phyloP scores from a whole-genome alignment of 2,888 invertebrate genomes.

The Microdon myrmicae region DNA sequence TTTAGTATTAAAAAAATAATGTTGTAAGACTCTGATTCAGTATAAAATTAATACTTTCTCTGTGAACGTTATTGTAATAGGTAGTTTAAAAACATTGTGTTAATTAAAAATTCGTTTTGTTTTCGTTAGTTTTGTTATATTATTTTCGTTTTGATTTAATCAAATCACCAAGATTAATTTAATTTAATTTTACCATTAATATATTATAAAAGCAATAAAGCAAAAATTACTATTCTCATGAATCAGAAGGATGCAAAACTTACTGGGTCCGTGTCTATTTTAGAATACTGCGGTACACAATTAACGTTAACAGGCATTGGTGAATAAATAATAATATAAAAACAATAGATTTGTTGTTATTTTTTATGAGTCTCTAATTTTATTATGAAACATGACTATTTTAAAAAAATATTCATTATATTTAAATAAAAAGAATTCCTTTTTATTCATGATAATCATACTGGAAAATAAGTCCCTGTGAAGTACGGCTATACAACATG shows the following conservation, averaged over 20 bases:
- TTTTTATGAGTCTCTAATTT: too few relatives aligned
- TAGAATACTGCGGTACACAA: conserved; percentile 49
- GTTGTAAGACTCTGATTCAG: conserved; percentile 50
- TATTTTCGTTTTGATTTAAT: conserved; percentile 43
- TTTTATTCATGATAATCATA: too few relatives aligned
- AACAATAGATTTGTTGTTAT: conserved; percentile 4
- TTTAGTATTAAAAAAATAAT: conserved; percentile 44
- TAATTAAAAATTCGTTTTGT: too few relatives aligned
- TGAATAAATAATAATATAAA: conserved; percentile 50
- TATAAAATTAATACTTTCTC: conserved; percentile 31
- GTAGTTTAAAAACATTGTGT: conserved; percentile 41
- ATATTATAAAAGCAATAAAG: conserved; percentile 10
- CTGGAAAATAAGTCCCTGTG: too few relatives aligned
- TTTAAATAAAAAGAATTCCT: too few relatives aligned
- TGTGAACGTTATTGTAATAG: conserved; percentile 31
- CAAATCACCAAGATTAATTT: conserved; percentile 21
- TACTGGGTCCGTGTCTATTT: conserved; percentile 50
- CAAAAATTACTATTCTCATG: too few relatives aligned
- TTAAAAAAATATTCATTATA: too few relatives aligned
- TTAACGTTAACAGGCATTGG: conserved; percentile 50
- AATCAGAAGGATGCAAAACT: conserved; percentile 28
- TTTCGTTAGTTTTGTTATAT: too few relatives aligned
- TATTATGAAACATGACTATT: too few relatives aligned
- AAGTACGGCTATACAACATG: too few relatives aligned
- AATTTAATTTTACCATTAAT: conserved; percentile 23